Evolutionary conservation across 2,888 invertebrate species (phyloP).

Genomic region (Ferdinandea cuprea): DNA sequence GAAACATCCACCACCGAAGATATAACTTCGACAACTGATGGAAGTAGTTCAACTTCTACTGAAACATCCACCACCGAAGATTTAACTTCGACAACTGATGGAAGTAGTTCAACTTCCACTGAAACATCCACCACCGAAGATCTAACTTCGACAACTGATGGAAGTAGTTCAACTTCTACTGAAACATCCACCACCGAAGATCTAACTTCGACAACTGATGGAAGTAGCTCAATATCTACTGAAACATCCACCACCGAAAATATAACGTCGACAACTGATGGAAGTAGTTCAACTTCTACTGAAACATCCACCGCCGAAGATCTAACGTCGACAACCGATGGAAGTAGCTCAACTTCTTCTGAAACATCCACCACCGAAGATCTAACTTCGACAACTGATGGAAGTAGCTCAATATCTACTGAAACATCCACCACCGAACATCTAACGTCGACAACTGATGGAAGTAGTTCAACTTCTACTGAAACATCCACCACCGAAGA

Average conservation of each 20-base stretch:
- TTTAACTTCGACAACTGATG: background rate
- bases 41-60: background rate
- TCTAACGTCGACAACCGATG: background rate
- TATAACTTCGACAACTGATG: background rate
- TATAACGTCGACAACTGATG: background rate
- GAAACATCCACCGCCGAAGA: background rate
- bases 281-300: no score
- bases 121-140: background rate
- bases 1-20: background rate
- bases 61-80: background rate
- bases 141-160: background rate
- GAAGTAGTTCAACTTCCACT: background rate
- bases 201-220: background rate
- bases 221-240: background rate
- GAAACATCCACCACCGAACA: background rate
- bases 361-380: no score
- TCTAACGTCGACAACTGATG: background rate
- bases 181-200: background rate
- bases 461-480: background rate
- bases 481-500: background rate
- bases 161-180: background rate
- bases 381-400: no score
- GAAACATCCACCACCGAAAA: background rate
- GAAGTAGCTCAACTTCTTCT: no score
- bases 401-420: no score